Base-by-base conservation (phyloP, 2,888 invertebrate genomes). In the Caenorhabditis uteleia region DNA sequence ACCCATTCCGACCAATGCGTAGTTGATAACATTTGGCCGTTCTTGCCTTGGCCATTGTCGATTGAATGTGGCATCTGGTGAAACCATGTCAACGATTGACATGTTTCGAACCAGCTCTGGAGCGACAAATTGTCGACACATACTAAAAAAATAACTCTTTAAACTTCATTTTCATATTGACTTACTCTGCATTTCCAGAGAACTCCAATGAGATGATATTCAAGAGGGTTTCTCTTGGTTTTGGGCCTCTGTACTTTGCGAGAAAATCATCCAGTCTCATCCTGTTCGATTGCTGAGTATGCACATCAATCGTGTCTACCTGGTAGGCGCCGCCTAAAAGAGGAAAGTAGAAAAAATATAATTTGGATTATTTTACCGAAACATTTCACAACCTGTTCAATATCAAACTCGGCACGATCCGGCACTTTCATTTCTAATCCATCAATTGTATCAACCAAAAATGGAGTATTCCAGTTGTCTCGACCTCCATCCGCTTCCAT, bases 1-100 rank as follows among this genome's bases (percentile, higher is more conserved):
- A 77, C 89, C 89, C 26, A 92, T 90, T 25, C 92, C 91, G 88
- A 94, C 90, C 75, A 95, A 88, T 85, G 93, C 93, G 86, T 94
- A 95, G 84, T 92, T 91, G 85, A 91, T 91, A 27, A 94, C 92
- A 79, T 47, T 40, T 7, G 65, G 64, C 1, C 20, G 10, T 5
- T 21, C 18, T 10, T 42, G 31, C 31, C 8, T 31, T 8, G 8
- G 31, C 31, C 12, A 8, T 31, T 31, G 31, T 8, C 12, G 45
- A 44, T 47, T 40, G 12, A 54, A 26, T 25, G 21, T 47, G n/a
- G 42, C 31, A 16, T 57, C 56, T 0, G 90, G 91, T 91, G 91
- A 91, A 64, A 86, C 88, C 45, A 87, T 88, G 82, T 88, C 88
- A 23, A 90, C 91, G 91, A 92, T 92, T 85, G 91, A 91, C 66